Evolutionary conservation across 2,888 invertebrate genomes (phyloP), one percentile per base, ranked within the genome.

Genomic region (Lingula anatina): DNA sequence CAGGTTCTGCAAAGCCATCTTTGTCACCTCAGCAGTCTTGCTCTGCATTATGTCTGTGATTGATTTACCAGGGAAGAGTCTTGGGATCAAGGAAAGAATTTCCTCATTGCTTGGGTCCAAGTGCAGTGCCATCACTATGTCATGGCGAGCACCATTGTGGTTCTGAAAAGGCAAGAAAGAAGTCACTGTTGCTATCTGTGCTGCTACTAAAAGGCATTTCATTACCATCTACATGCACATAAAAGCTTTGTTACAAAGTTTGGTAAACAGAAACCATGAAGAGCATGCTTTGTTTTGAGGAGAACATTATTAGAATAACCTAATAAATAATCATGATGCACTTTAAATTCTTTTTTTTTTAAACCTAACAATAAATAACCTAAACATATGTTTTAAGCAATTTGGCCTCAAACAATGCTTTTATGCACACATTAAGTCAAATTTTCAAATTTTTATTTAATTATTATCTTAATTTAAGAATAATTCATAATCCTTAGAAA

Each of bases 61-160:
- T n/a, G 70, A 66, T 44, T 66, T 73, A 35, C 74, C 73, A 1
- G 73, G 72, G 55, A 73, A 76, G 23, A 76, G 63, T 20, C 73
- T 60, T 2, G 73, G 62, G 52, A 72, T 51, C 31, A 75, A 64
- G 18, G 69, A 66, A 38, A 70, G 54, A 15, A 71, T 61, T 50
- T 73, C 72, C 41, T 68, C 65, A 50, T 72, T 68, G 44, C 58
- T 57, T 4, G 73, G 74, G 43, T 72, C 70, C 37, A 75, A 55
- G 23, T 70, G 61, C 24, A 75, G 56, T 2, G 73, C 71, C 53
- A 65, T 64, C 26, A 73, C 53, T 15, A 73, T 47, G 45, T 76
- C 76, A 24, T 64, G 59, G 39, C 70, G 60, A 5, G 74, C 73
- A 27, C 65, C 66, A 5, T 56, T 51, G 41, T 59, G 45, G 39